A percentile compares a stretch with the other conserved stretches of the same genome.
Evolutionary conservation across 1,140 invertebrate species (phyloP).

Genomic region (Leptinotarsa undecemlineata): DNA sequence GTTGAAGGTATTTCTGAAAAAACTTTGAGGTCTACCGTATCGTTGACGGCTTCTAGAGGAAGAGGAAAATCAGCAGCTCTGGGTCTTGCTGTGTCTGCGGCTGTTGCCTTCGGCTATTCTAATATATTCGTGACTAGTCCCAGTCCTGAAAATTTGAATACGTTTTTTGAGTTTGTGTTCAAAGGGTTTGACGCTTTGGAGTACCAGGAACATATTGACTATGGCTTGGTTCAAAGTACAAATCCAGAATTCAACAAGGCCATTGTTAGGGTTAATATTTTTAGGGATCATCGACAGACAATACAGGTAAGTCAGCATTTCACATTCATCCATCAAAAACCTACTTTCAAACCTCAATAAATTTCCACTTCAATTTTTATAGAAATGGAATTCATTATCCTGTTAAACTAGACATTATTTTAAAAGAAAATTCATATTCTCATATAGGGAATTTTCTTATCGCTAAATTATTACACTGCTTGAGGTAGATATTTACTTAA

Average conservation of each 20-base stretch:
- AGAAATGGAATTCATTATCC: too few relatives aligned
- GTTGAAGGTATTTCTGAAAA: conserved; percentile 95
- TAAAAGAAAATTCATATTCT: too few relatives aligned
- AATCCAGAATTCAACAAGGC: conserved; percentile 98
- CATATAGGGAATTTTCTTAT: too few relatives aligned
- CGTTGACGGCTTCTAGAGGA: conserved; percentile 93
- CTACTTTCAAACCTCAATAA: too few relatives aligned
- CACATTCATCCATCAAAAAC: not conserved
- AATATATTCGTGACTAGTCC: conserved; percentile 99
- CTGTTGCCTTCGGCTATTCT: conserved; percentile 87
- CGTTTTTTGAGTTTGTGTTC: conserved; percentile 96
- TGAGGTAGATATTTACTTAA: too few relatives aligned
- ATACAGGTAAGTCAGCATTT: conserved; percentile 72
- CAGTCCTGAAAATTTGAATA: conserved; percentile 97
- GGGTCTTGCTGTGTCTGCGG: conserved; percentile 89
- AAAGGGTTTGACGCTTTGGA: conserved; percentile 95
- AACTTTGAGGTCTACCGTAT: conserved; percentile 85
- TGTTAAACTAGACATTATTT: too few relatives aligned
- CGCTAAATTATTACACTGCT: too few relatives aligned
- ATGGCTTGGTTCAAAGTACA: conserved; percentile 92
- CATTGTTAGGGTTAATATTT: conserved; percentile 90
- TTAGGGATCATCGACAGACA: conserved; percentile 92
- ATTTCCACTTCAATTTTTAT: too few relatives aligned
- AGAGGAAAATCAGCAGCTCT: conserved; percentile 97
- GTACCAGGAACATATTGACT: conserved; percentile 97